Conservation (phyloP, 2,113 vertebrate species). For the Myocastor coypus region DNA sequence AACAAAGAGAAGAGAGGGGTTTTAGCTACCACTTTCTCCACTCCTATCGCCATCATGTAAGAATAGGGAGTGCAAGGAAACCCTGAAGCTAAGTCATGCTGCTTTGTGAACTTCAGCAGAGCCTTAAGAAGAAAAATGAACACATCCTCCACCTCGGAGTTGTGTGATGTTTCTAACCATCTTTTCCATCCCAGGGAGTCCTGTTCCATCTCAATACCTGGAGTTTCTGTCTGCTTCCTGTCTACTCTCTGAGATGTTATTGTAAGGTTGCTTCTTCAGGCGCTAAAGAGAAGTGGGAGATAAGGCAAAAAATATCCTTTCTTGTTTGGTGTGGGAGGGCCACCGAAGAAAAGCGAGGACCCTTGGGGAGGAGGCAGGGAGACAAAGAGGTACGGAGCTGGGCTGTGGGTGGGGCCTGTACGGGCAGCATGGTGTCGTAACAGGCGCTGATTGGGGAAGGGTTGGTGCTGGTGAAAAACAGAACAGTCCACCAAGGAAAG, state of each 20-base stretch:
- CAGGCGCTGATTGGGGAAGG: no score
- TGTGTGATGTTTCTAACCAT: background rate
- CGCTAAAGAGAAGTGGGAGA: no score
- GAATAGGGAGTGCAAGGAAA: background rate
- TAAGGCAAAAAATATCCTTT: no score
- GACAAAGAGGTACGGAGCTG: no score
- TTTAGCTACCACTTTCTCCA: accelerated
- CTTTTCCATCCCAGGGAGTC: background rate
- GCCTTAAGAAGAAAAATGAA: background rate
- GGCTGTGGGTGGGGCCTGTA: no score
- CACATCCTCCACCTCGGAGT: background rate
- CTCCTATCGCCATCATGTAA: accelerated
- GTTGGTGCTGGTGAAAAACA: no score
- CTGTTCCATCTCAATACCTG: background rate
- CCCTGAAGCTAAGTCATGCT: accelerated
- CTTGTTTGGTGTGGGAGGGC: no score
- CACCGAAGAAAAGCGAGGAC: no score
- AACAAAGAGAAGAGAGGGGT: background rate
- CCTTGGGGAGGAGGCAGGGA: no score
- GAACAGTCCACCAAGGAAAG: no score
- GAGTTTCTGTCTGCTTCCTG: background rate
- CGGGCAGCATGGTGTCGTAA: no score
- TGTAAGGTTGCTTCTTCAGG: no score
- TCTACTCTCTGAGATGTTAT: background rate
- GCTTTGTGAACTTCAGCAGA: background rate